A percentile compares a stretch with the other conserved stretches of the same genome.
Conservation (phyloP, 2,113 vertebrate species). For the Rhineura floridana region DNA sequence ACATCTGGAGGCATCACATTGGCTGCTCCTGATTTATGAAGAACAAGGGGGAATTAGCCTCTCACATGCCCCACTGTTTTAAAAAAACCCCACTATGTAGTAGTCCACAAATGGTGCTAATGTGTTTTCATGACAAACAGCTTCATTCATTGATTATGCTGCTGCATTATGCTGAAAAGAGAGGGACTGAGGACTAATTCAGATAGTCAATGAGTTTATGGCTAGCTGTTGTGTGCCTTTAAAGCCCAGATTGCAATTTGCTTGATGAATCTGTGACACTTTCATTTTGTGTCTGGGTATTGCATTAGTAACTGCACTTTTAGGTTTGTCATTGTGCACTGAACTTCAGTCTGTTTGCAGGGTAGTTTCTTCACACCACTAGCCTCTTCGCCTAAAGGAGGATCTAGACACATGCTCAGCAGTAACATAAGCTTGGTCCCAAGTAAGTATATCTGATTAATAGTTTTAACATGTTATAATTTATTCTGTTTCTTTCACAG, state of each 20-base stretch:
- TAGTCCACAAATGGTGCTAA: neutral
- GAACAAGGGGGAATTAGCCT: neutral
- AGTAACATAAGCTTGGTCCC: neutral
- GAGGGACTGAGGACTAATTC: neutral
- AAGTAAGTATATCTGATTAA: constrained; percentile 39
- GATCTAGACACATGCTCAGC: no score
- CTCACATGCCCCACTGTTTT: neutral
- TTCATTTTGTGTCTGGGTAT: neutral
- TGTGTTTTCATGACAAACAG: no score
- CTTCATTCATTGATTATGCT: no score
- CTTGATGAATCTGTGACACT: neutral
- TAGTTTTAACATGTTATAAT: constrained; percentile 59
- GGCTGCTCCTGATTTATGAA: neutral
- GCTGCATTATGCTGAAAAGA: neutral
- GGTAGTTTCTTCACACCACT: neutral
- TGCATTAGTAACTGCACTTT: no score
- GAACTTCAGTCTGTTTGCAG: neutral
- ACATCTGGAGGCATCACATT: neutral
- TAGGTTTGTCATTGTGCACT: neutral
- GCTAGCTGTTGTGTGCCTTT: neutral
- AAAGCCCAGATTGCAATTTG: neutral
- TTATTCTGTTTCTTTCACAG: constrained; percentile 79
- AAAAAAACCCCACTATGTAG: neutral
- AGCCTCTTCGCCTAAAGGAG: neutral
- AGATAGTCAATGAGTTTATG: neutral